These are phyloP conservation scores for Polia nebulosa DNA, from an alignment of 2,888 invertebrate species.

Conservation along the genomic window DNA sequence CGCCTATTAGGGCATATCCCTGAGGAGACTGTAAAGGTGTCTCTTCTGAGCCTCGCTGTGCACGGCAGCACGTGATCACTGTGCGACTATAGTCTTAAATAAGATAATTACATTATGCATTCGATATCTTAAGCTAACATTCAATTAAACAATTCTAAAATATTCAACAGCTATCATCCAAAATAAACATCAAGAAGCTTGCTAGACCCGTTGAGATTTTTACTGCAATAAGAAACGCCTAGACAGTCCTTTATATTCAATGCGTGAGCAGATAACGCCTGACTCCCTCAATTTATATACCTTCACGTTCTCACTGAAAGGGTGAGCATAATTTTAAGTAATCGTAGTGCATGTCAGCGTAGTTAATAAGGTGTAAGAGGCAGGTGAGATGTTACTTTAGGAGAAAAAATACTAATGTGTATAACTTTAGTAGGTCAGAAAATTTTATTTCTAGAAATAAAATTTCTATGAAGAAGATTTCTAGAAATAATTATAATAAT, in stretches of 20 bases:
- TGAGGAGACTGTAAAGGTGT: no score
- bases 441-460: no score
- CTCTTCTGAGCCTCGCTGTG: no score
- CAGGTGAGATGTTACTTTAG: background rate
- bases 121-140: background rate
- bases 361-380: background rate
- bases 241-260: constrained; percentile 8
- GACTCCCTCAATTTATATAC: constrained; percentile 37
- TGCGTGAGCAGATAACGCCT: constrained; percentile 39
- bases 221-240: constrained; percentile 33
- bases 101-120: no score
- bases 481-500: no score
- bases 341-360: constrained; percentile 11
- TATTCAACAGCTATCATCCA: background rate
- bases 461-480: no score
- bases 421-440: no score
- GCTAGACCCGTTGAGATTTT: constrained; percentile 7
- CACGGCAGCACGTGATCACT: no score
- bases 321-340: constrained; percentile 34
- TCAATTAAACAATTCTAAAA: background rate
- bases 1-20: no score
- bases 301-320: constrained; percentile 19
- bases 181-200: background rate
- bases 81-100: no score
- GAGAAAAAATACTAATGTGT: no score